phyloP scores from a whole-genome alignment of 2,888 invertebrate species.

The Drosophila mulleri region DNA sequence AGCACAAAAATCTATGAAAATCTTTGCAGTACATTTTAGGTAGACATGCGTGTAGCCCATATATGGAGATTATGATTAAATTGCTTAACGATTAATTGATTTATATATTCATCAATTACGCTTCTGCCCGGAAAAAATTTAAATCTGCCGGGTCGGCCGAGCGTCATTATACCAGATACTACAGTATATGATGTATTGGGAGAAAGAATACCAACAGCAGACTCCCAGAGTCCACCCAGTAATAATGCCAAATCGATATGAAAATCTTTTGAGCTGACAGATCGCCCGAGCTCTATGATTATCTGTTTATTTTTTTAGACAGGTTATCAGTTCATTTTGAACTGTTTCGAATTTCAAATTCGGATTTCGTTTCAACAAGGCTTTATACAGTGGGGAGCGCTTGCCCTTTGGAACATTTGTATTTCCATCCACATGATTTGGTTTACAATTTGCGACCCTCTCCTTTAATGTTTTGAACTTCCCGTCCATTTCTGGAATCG shows the following conservation, averaged over 20 bases:
- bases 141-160: background rate
- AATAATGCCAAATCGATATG: background rate
- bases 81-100: conserved; percentile 33
- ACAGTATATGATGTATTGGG: too few relatives aligned
- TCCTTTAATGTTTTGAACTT: too few relatives aligned
- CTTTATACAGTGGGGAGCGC: background rate
- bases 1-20: conserved; percentile 53
- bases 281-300: background rate
- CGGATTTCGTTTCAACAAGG: background rate
- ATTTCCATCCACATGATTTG: too few relatives aligned
- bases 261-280: background rate
- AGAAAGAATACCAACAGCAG: too few relatives aligned
- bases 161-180: too few relatives aligned
- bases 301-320: background rate
- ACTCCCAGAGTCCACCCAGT: background rate
- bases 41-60: conserved; percentile 47
- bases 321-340: background rate
- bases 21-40: conserved; percentile 36
- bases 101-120: conserved; percentile 17
- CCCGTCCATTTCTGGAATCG: background rate
- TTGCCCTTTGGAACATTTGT: too few relatives aligned
- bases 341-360: background rate
- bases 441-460: too few relatives aligned
- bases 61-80: conserved; percentile 49
- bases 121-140: background rate